Base-by-base conservation (phyloP, 2,888 invertebrate genomes). In the Eristalinus sepulchralis region DNA sequence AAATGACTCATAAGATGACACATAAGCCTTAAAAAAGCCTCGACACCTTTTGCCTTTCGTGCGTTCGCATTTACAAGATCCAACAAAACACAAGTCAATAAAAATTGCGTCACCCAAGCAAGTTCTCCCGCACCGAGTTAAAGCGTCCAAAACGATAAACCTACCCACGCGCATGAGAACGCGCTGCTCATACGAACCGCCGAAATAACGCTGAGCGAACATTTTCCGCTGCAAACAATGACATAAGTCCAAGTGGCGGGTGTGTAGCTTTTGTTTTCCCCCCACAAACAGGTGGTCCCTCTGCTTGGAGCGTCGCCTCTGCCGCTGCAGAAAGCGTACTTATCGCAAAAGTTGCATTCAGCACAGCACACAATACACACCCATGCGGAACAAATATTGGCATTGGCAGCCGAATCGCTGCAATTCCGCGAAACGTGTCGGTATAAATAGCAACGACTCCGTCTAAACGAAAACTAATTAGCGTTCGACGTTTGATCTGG, bases 371-470 rank as follows among this genome's bases (percentile, higher is more conserved):
- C 39, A 39, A 3, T 39, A n/a, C 39, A 47, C 47, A 27, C 31
- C 31, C 31, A 8, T 60, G n/a, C n/a, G 60, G 60, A 27, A 60
- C 31, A 11, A 68, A 33, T 17, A 31, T 55, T 73, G 55, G 34
- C 55, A 64, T 73, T 73, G 73, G 73, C 55, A 31, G 47, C 53
- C 73, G 24, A 73, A 63, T 73, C 53, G 63, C 34, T 55, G 24
- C 55, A 31, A 63, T 73, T 9, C 9, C 17, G 6, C n/a, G 47
- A 47, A 47, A 8, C 17, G 47, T 47, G 47, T 47, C 6, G 47
- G 17, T 17, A 17, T 17, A 17, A 1, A 47, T 17, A 47, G 47
- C 47, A 2, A 6, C 17, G 1, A 17, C 47, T n/a, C 17, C 47
- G 8, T 8, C 47, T 5, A 17, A 47, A 17, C 47, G 17, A 6